Conservation (phyloP, 2,797 vertebrate species). For the Coranthus polyacanthus region DNA sequence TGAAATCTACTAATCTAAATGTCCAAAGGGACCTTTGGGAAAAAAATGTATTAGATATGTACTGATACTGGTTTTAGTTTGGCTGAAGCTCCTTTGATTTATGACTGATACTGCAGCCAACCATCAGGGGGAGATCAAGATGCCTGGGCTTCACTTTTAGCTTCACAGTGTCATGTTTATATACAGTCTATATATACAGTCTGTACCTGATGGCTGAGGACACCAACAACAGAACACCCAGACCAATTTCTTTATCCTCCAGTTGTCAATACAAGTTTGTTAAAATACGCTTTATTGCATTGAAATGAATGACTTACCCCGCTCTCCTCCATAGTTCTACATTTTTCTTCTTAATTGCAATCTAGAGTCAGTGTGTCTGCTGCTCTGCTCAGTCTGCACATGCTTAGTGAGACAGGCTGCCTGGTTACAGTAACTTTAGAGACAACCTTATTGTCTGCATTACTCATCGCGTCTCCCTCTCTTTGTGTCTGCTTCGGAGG, state of each 20-base stretch:
- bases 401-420: conserved; percentile 52
- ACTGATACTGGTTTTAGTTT: too few relatives aligned
- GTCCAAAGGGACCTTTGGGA: too few relatives aligned
- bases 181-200: too few relatives aligned
- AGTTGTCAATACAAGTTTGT: conserved; percentile 1
- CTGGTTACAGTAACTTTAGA: conserved; percentile 66
- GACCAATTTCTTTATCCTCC: conserved; percentile 10
- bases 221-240: background rate
- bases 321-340: conserved; percentile 11
- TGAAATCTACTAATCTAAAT: too few relatives aligned
- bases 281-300: background rate
- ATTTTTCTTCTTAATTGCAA: conserved; percentile 22
- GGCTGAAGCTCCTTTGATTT: too few relatives aligned
- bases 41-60: too few relatives aligned
- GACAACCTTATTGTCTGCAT: conserved; percentile 43
- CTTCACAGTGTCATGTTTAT: too few relatives aligned
- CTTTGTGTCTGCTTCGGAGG: conserved; percentile 3
- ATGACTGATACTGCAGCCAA: too few relatives aligned
- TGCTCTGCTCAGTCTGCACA: conserved; percentile 51
- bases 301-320: conserved; percentile 12
- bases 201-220: conserved; percentile 27
- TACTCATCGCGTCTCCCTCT: conserved; percentile 53
- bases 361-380: conserved; percentile 24
- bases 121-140: too few relatives aligned
- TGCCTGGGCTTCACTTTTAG: too few relatives aligned